A percentile compares a stretch with the other conserved stretches of the same genome.
phyloP scores from a whole-genome alignment of 2,113 vertebrate genomes.

The Paradisaea rubra region DNA sequence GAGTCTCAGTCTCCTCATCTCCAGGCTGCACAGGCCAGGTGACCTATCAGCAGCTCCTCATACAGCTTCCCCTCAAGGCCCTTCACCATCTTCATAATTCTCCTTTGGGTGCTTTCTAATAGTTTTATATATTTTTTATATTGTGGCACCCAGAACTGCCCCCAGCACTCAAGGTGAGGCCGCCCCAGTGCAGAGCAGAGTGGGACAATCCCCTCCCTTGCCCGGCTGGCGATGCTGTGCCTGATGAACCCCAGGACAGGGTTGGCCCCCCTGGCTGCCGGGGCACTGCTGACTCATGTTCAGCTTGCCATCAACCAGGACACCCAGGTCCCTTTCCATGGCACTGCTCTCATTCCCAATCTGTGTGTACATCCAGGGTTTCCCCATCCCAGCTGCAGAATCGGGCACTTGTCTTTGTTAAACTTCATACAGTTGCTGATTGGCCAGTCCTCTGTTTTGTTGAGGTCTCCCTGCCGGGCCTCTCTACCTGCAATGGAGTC shows the following conservation, averaged over 20 bases:
- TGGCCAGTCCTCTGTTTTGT: neutral
- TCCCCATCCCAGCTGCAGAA: neutral
- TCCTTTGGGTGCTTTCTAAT: neutral
- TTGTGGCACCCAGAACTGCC: rapidly evolving
- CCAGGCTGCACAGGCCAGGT: neutral
- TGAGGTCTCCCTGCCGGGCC: neutral
- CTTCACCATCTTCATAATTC: neutral
- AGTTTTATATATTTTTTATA: neutral
- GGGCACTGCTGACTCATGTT: neutral
- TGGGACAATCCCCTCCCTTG: rapidly evolving
- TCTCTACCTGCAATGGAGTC: neutral
- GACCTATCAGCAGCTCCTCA: neutral
- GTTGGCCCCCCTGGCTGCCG: neutral
- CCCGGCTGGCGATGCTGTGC: rapidly evolving
- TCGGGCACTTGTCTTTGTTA: neutral
- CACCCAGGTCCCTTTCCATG: neutral
- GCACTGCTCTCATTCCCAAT: neutral
- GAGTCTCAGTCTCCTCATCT: neutral
- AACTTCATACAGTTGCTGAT: neutral
- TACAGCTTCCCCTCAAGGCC: neutral
- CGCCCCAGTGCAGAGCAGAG: rapidly evolving
- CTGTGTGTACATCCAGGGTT: neutral
- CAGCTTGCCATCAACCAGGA: neutral
- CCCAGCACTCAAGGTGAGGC: rapidly evolving
- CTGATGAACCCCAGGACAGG: rapidly evolving